Base-by-base conservation (phyloP, 2,113 vertebrate genomes). In the Sula dactylatra region DNA sequence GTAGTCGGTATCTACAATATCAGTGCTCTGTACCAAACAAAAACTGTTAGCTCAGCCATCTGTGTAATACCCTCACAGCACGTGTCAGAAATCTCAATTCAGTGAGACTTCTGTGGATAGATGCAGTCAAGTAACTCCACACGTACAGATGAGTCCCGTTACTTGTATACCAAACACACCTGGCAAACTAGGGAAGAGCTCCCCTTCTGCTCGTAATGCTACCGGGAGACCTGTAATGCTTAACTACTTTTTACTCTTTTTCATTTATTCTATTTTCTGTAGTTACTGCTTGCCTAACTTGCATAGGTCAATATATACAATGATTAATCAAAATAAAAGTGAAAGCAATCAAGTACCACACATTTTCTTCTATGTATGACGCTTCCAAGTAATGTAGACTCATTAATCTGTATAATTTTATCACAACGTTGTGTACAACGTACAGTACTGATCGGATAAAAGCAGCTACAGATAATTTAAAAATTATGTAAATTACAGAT, bases 401-500 rank as follows among this genome's bases (percentile, higher is more conserved):
- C 26, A 21, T 2, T 19, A 26, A 47, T 13, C 34, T 26, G 7
- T 9, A 19, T 10, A 12, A 26, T 8, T 40, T 40, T 27, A 67
- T 7, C 65, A 32, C n/a, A 6, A 5, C 1, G 4, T 4, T 26
- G 25, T 4, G 34, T 47, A 24, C 40, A 27, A 55, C 26, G 8
- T 2, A 11, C 9, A 15, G 16, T 4, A 7, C 50, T 19, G 32
- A 58, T 14, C 27, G 58, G 10, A 44, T 7, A 29, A 8, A 78
- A 55, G 40, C 4, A 11, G 13, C 27, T 26, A 52, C 27, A 58
- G 64, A 36, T 4, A 24, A 8, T 58, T 36, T 31, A 55, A 31
- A 50, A 49, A 20, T 14, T 4, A 26, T 0, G 4, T 32, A 6
- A 29, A 47, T 13, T 5, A 21, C 0, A 2, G 5, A 6, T 16